Evolutionary conservation across 2,797 vertebrate species (phyloP), one percentile per base, ranked within the genome.

Genomic region (Triplophysa yarkandensis): DNA sequence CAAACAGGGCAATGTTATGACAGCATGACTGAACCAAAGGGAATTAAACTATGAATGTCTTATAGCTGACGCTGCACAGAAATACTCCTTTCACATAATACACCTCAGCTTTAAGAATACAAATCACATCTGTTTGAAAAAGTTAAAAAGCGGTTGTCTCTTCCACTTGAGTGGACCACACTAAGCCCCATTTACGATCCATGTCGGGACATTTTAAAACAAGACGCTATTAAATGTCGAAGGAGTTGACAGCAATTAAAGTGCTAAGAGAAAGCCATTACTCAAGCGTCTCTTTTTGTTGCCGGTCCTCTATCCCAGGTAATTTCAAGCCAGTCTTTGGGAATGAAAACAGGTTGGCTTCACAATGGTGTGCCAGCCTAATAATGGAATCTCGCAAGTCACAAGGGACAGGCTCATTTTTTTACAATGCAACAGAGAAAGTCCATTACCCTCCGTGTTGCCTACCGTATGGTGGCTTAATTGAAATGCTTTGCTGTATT

Each of bases 401-500:
- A 88, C 68, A 0, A 70, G 86, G 83, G 85, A 89, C 83, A 80
- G 78, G 84, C 80, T 83, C 63, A 80, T 89, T 87, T 87, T 87
- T 87, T 69, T 82, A 77, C 50, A 65, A 66, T 85, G 77, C 78
- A 86, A 91, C 89, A 89, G 85, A 88, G 76, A 89, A 92, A 92
- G 82, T 89, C 90, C 88, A 91, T 93, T 92, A 91, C 81, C 76
- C 81, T 84, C 67, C 2, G 78, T 82, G 78, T 86, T 86, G 84
- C 86, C 86, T 81, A 78, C 82, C 81, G 86, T 89, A 90, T 90
- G 84, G 80, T 80, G 65, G 61, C 48, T 82, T 90, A 86, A 91
- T 88, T 89, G 86, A 89, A 91, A 87, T 82, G 85, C 85, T 80
- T 81, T 85, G 78, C 65, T 82, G 82, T 83, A 82, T 81, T 82